Conservation (phyloP, 2,113 vertebrate genomes). For the Benitochromis conjunctus region DNA sequence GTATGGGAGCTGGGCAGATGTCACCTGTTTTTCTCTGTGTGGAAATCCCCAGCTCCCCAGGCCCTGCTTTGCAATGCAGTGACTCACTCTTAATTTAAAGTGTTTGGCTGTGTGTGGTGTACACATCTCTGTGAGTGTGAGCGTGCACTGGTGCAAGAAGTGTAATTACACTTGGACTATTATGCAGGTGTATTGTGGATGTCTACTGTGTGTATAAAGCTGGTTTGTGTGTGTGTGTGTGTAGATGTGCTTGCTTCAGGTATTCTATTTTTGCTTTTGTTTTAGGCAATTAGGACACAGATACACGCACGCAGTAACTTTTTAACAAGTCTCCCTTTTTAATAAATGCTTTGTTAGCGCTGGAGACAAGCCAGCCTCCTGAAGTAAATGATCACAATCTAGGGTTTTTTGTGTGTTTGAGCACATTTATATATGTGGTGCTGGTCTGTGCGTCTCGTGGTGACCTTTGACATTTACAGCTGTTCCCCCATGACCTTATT, state of each 20-base stretch:
- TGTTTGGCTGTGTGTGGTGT: constrained; percentile 35
- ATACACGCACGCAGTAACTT: neutral
- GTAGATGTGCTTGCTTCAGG: neutral
- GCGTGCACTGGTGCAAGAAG: neutral
- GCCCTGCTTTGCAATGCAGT: constrained; percentile 48
- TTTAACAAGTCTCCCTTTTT: constrained; percentile 36
- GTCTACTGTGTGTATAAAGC: neutral
- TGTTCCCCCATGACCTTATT: constrained; percentile 21
- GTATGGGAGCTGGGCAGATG: constrained; percentile 52
- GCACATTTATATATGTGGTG: neutral
- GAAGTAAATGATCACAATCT: constrained; percentile 1
- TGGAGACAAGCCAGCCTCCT: neutral
- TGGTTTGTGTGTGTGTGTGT: neutral
- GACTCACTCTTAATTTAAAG: constrained; percentile 62
- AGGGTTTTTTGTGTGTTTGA: neutral
- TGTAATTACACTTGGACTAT: neutral
- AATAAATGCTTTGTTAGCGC: constrained; percentile 19
- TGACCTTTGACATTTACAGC: constrained; percentile 20
- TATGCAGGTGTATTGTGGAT: neutral
- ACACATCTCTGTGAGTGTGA: neutral
- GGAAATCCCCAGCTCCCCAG: constrained; percentile 68
- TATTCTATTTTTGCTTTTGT: constrained; percentile 6
- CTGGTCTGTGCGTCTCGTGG: neutral
- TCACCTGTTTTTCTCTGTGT: constrained; percentile 62
- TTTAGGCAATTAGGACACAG: constrained; percentile 38